These are phyloP conservation scores for Myodes glareolus DNA, from an alignment of 2,113 vertebrate genomes.

Conservation along the genomic window DNA sequence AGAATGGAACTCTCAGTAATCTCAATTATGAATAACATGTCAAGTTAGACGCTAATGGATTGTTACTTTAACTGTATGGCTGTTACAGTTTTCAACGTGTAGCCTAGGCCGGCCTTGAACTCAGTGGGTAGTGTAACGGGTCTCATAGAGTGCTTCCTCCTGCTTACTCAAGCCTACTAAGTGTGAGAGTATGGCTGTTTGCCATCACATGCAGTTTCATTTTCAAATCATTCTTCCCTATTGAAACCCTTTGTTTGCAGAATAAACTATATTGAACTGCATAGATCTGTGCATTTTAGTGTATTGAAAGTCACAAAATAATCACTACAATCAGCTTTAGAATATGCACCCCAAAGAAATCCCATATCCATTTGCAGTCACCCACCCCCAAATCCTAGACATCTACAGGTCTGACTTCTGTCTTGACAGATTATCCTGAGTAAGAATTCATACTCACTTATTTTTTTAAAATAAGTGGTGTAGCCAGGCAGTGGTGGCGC, in stretches of 20 bases:
- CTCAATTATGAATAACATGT: no score
- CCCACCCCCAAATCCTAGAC: background rate
- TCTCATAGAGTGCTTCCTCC: background rate
- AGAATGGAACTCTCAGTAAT: no score
- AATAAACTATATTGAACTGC: background rate
- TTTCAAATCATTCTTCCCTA: background rate
- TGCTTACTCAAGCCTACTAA: background rate
- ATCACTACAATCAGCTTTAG: background rate
- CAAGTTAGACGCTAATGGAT: no score
- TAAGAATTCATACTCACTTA: background rate
- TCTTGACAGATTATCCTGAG: background rate
- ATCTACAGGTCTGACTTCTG: background rate
- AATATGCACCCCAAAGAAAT: background rate
- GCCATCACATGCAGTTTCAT: background rate
- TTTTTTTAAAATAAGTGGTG: slow-evolving; percentile 28
- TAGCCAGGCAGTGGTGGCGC: no score
- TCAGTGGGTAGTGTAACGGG: background rate
- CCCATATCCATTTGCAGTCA: background rate
- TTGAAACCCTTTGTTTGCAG: background rate
- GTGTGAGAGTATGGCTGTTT: background rate
- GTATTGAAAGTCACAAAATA: background rate
- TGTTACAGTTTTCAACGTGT: background rate
- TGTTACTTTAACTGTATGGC: background rate
- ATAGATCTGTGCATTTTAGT: background rate
- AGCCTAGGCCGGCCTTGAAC: background rate